Conservation (phyloP, 2,888 invertebrate genomes). For the Oscheius onirici region DNA sequence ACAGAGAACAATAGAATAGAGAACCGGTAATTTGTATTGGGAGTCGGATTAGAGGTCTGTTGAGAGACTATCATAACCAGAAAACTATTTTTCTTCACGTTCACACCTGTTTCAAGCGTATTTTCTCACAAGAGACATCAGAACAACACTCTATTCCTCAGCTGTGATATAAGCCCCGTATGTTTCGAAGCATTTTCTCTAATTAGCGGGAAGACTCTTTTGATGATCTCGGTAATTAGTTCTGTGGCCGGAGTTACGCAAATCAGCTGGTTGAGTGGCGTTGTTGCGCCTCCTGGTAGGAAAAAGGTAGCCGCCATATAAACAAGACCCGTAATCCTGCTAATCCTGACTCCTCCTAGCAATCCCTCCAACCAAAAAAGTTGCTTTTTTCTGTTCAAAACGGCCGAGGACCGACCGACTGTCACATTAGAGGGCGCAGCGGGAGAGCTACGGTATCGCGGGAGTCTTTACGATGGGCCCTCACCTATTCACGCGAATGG, state of each 20-base stretch:
- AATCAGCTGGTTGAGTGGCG: conserved; percentile 28
- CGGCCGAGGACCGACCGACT: not conserved
- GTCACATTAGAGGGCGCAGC: conserved; percentile 2
- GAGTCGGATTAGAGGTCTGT: no score
- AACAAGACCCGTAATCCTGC: not conserved
- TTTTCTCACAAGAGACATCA: no score
- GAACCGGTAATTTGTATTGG: no score
- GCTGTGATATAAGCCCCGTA: no score
- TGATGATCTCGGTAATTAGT: no score
- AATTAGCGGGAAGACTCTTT: no score
- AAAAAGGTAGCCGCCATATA: conserved; percentile 18
- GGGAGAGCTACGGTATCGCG: conserved; percentile 8
- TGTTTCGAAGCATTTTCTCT: no score
- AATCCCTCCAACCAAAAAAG: conserved; percentile 1
- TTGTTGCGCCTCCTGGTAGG: conserved; percentile 12
- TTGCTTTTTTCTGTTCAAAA: not conserved
- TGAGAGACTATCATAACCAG: no score
- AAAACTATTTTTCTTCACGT: no score
- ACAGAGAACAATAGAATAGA: no score
- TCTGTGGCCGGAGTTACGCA: conserved; percentile 6
- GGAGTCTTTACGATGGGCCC: conserved; percentile 13
- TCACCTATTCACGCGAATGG: conserved; percentile 5
- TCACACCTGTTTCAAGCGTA: no score
- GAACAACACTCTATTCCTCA: no score
- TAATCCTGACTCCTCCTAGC: not conserved